These are phyloP conservation scores for Dendroctonus valens DNA, from an alignment of 1,140 invertebrate genomes.

Conservation along the genomic window DNA sequence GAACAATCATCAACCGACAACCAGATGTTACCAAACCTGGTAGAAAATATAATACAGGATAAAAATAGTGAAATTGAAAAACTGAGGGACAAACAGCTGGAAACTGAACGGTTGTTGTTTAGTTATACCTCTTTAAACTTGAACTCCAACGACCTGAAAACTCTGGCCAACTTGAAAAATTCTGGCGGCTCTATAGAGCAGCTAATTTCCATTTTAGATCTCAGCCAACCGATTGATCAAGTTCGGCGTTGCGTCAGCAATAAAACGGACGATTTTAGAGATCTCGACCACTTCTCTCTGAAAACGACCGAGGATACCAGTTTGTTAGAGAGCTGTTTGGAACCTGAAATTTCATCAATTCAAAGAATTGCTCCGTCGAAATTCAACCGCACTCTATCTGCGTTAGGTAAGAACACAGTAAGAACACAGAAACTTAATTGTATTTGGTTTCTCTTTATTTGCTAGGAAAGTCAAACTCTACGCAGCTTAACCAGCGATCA, in stretches of 20 bases:
- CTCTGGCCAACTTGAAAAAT: slow-evolving; percentile 46
- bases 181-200: slow-evolving; percentile 38
- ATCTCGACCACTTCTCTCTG: slow-evolving; percentile 1
- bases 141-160: slow-evolving; percentile 53
- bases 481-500: slow-evolving; percentile 41
- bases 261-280: slow-evolving; percentile 42
- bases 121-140: slow-evolving; percentile 54
- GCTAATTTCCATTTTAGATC: slow-evolving; percentile 37
- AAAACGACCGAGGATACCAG: slow-evolving; percentile 50
- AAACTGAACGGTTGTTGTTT: slow-evolving; percentile 55
- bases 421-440: no score
- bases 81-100: slow-evolving; percentile 55
- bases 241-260: slow-evolving; percentile 42
- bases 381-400: slow-evolving; percentile 4
- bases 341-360: slow-evolving; percentile 45
- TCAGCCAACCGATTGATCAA: slow-evolving; percentile 35
- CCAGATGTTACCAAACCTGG: slow-evolving; percentile 56
- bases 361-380: slow-evolving; percentile 37
- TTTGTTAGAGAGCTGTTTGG: slow-evolving; percentile 45
- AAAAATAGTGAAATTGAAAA: slow-evolving; percentile 69
- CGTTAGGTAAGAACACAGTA: not conserved
- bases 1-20: slow-evolving; percentile 52
- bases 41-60: slow-evolving; percentile 64
- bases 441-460: not conserved
- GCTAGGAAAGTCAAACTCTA: slow-evolving; percentile 41